Evolutionary conservation across 2,888 invertebrate species (phyloP).

Genomic region (Chymomyza fuscimana): DNA sequence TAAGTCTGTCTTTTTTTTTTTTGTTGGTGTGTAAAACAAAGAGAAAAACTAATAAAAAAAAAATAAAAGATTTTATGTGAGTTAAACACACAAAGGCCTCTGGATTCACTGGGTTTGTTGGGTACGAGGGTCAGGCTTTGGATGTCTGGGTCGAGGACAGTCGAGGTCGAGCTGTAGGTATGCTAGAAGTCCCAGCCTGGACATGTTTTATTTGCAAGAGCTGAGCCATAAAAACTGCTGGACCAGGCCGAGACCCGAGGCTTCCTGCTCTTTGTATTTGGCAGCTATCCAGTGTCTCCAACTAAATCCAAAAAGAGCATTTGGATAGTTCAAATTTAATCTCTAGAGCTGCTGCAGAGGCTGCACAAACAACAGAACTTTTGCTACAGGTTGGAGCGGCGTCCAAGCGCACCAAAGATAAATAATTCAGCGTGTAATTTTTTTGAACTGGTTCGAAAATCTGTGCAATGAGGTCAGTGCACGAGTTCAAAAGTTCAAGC

Average conservation of each 20-base stretch:
- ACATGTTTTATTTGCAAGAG: background rate
- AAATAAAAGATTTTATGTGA: constrained; percentile 64
- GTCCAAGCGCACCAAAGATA: too few species aligned
- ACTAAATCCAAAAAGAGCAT: background rate
- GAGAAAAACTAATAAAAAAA: constrained; percentile 63
- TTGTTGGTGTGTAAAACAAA: constrained; percentile 49
- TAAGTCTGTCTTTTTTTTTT: constrained; percentile 41
- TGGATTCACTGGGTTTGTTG: background rate
- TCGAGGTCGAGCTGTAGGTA: background rate
- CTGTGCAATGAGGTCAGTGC: constrained; percentile 59
- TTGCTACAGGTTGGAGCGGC: too few species aligned
- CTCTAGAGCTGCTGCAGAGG: background rate
- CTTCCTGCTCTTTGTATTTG: background rate
- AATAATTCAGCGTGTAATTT: too few species aligned
- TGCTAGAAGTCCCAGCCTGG: too few species aligned
- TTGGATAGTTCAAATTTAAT: background rate
- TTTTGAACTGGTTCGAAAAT: background rate
- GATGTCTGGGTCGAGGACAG: background rate
- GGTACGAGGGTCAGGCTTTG: too few species aligned
- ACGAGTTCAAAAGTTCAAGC: constrained; percentile 69
- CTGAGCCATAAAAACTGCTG: too few species aligned
- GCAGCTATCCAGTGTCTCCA: too few species aligned
- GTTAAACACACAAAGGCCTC: constrained; percentile 49
- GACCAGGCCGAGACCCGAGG: background rate
- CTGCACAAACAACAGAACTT: too few species aligned